Conservation (phyloP, 2,888 invertebrate species). For the Phlogophora meticulosa region DNA sequence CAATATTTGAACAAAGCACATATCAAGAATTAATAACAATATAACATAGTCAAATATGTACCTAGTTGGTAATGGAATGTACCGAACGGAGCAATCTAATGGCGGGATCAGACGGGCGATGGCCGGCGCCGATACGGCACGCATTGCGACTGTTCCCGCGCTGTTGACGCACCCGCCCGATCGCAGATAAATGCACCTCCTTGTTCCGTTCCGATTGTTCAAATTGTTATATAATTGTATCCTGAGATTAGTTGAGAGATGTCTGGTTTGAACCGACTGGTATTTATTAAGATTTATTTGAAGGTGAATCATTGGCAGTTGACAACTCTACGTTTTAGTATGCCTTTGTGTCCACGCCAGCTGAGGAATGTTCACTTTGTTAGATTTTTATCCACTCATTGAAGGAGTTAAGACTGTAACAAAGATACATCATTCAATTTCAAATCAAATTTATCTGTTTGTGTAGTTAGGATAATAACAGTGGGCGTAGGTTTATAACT, state of each 20-base stretch:
- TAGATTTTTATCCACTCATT: constrained; percentile 21
- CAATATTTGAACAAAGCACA: constrained; percentile 60
- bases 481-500: not conserved
- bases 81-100: constrained; percentile 63
- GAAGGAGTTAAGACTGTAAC: not conserved
- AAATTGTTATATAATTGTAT: constrained; percentile 58
- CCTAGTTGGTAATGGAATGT: constrained; percentile 63
- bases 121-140: constrained; percentile 70
- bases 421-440: not conserved
- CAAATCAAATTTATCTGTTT: constrained; percentile 13
- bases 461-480: constrained; percentile 1
- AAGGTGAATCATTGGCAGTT: constrained; percentile 46
- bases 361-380: constrained; percentile 23
- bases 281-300: constrained; percentile 58
- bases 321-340: constrained; percentile 47
- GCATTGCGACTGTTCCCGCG: constrained; percentile 62
- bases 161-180: constrained; percentile 56
- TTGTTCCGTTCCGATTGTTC: constrained; percentile 59
- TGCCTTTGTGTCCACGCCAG: constrained; percentile 33
- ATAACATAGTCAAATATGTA: constrained; percentile 62
- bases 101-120: constrained; percentile 66
- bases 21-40: constrained; percentile 58
- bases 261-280: constrained; percentile 32
- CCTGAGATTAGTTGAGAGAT: constrained; percentile 27
- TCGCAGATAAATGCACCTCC: constrained; percentile 58